phyloP scores from a whole-genome alignment of 1,140 invertebrate species.

The Drosophila kurseongensis region DNA sequence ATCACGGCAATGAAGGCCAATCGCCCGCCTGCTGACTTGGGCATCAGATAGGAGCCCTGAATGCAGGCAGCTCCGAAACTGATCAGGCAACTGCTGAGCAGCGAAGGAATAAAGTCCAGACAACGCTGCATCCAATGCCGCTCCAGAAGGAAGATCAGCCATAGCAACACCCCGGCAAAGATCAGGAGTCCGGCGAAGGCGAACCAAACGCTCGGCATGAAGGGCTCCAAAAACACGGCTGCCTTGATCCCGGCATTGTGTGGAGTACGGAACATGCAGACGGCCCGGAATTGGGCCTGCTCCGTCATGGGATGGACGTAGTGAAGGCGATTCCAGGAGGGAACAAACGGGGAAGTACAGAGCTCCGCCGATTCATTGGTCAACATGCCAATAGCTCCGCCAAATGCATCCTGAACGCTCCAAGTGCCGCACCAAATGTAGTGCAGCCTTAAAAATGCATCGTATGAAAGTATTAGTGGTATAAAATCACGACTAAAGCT shows the following conservation, averaged over 20 bases:
- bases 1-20: constrained; percentile 69
- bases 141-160: constrained; percentile 68
- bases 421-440: constrained; percentile 54
- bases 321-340: constrained; percentile 54
- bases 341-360: constrained; percentile 48
- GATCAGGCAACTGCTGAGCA: constrained; percentile 65
- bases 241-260: constrained; percentile 68
- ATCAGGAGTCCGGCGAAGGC: constrained; percentile 51
- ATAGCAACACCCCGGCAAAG: constrained; percentile 55
- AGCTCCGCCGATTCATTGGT: constrained; percentile 57
- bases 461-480: too few species aligned
- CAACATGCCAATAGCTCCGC: constrained; percentile 66
- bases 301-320: constrained; percentile 46
- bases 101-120: constrained; percentile 63
- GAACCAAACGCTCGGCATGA: constrained; percentile 67
- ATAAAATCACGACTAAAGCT: too few species aligned
- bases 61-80: constrained; percentile 76
- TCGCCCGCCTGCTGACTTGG: constrained; percentile 64
- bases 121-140: constrained; percentile 33
- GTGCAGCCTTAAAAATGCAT: constrained; percentile 33
- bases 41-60: constrained; percentile 70
- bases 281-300: constrained; percentile 62
- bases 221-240: constrained; percentile 72
- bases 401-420: constrained; percentile 64
- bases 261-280: constrained; percentile 80